These are phyloP conservation scores for Habroteleia sp. DNA, from an alignment of 2,888 invertebrate genomes.

Conservation along the genomic window DNA sequence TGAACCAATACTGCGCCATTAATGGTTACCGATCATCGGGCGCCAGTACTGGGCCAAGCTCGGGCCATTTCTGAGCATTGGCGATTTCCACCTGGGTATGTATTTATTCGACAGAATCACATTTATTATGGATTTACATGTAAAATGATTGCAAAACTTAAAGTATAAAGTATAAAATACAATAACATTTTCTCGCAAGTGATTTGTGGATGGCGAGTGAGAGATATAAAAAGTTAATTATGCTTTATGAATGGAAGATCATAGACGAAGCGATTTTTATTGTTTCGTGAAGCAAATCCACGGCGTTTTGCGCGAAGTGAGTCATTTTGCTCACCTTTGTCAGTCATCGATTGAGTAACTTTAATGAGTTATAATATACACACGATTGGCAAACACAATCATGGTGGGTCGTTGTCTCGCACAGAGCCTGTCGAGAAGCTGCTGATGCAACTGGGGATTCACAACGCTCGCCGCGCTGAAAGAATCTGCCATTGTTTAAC, in stretches of 20 bases:
- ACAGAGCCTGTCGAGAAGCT: constrained; percentile 65
- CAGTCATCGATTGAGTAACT: constrained; percentile 70
- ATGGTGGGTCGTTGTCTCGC: constrained; percentile 61
- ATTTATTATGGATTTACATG: not conserved
- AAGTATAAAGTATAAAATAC: too few species aligned
- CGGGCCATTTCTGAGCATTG: too few species aligned
- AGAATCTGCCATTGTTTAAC: constrained; percentile 71
- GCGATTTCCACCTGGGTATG: too few species aligned
- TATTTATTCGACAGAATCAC: not conserved
- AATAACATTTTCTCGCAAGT: constrained; percentile 16
- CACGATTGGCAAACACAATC: constrained; percentile 69
- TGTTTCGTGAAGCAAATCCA: constrained; percentile 32
- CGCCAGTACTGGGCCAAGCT: too few species aligned
- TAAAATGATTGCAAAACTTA: constrained; percentile 16
- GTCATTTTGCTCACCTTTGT: constrained; percentile 59
- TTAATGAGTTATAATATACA: constrained; percentile 71
- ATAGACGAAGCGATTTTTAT: constrained; percentile 15
- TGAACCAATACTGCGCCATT: too few species aligned
- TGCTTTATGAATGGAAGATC: constrained; percentile 40
- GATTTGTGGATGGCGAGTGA: constrained; percentile 16
- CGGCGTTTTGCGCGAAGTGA: constrained; percentile 35
- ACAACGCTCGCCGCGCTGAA: constrained; percentile 65
- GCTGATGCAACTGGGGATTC: constrained; percentile 62
- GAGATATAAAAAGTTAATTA: constrained; percentile 31
- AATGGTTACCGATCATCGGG: too few species aligned